A percentile compares a stretch with the other conserved stretches of the same genome.
These are phyloP conservation scores for Craseonycteris thonglongyai DNA, from an alignment of 2,113 vertebrate species.

Conservation along the genomic window DNA sequence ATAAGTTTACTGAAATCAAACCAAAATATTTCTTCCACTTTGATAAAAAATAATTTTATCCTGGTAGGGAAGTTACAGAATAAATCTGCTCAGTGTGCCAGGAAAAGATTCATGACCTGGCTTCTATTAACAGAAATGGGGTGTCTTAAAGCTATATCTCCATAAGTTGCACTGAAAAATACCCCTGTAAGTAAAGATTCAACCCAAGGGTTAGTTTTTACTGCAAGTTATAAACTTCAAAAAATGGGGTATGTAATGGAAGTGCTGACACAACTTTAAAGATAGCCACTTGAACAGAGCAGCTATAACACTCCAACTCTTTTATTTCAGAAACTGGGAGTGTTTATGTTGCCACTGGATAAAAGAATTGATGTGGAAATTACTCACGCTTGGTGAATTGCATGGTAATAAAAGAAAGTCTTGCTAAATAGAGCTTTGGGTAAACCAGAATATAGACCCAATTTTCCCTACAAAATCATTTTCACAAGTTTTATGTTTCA, in stretches of 20 bases:
- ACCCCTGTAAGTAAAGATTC: conserved; percentile 58
- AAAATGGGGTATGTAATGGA: conserved; percentile 66
- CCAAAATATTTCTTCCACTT: conserved; percentile 53
- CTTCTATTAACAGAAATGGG: conserved; percentile 64
- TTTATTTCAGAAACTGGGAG: conserved; percentile 65
- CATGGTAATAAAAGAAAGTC: conserved; percentile 60
- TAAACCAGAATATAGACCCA: conserved; percentile 45
- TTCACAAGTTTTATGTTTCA: conserved; percentile 61
- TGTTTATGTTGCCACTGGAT: conserved; percentile 67
- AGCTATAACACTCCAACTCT: conserved; percentile 15
- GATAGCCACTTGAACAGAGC: conserved; percentile 51
- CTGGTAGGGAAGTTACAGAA: conserved; percentile 43
- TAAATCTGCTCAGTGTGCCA: conserved; percentile 60
- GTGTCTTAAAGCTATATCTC: conserved; percentile 63
- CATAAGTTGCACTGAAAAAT: conserved; percentile 62
- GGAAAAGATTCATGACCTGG: conserved; percentile 60
- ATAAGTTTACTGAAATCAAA: conserved; percentile 55
- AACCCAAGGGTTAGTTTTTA: conserved; percentile 68
- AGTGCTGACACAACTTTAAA: conserved; percentile 67
- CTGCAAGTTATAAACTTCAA: conserved; percentile 63
- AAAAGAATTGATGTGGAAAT: conserved; percentile 61
- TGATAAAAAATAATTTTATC: conserved; percentile 66
- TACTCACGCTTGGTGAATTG: conserved; percentile 68
- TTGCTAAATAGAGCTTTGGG: conserved; percentile 53
- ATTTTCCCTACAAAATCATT: conserved; percentile 51